phyloP scores from a whole-genome alignment of 2,797 vertebrate genomes.

The Sebastes hubbsi region DNA sequence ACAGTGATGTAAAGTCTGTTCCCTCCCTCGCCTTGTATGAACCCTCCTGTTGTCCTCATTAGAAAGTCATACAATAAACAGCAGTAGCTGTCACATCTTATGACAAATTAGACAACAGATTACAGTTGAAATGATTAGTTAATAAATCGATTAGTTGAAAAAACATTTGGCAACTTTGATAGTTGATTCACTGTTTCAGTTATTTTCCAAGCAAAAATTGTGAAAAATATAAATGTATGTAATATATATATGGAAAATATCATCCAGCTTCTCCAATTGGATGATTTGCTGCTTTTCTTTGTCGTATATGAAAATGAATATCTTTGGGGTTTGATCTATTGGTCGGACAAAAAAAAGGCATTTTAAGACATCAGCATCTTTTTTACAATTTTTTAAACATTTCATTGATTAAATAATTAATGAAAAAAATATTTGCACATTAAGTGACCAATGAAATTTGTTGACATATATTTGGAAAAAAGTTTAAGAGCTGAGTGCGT shows the following conservation, averaged over 20 bases:
- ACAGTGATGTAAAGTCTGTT: neutral
- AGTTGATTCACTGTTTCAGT: neutral
- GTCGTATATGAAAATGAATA: neutral
- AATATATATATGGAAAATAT: too few species aligned
- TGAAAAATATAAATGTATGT: too few species aligned
- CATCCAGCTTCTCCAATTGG: neutral
- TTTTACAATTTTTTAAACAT: neutral
- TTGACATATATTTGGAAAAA: too few species aligned
- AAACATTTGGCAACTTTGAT: too few species aligned
- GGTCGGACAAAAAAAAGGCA: neutral
- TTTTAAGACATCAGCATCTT: neutral
- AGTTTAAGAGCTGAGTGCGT: too few species aligned
- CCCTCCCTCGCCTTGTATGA: fast-evolving
- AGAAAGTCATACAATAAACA: too few species aligned
- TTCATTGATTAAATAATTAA: neutral
- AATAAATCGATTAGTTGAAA: neutral
- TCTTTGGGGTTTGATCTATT: neutral
- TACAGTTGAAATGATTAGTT: neutral
- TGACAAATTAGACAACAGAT: neutral
- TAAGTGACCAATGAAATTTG: neutral
- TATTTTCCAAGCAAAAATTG: too few species aligned
- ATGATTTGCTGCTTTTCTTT: neutral
- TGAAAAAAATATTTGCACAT: neutral
- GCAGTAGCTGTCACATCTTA: too few species aligned
- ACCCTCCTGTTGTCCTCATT: neutral